Conservation (phyloP, 2,797 vertebrate genomes). For the Smutsia temminckii region DNA sequence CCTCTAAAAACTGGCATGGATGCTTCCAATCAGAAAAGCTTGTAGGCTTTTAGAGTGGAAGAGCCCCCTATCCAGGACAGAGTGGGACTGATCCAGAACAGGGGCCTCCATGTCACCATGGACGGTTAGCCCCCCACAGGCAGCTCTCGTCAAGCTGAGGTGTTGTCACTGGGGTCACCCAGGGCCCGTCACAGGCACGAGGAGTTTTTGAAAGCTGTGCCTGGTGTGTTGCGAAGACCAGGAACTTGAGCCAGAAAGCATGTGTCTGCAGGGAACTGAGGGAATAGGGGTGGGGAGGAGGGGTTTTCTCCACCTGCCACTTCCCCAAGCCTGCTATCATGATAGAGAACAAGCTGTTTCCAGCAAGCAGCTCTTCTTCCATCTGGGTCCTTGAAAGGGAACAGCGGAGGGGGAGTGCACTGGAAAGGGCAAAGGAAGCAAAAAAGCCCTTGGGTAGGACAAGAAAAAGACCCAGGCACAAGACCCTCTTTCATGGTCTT, state of each 20-base stretch:
- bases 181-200: constrained; percentile 62
- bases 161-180: constrained; percentile 51
- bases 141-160: constrained; percentile 37
- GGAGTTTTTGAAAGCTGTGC: constrained; percentile 70
- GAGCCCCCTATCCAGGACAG: background rate
- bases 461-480: background rate
- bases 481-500: background rate
- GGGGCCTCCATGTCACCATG: background rate
- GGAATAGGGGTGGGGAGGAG: background rate
- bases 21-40: constrained; percentile 61
- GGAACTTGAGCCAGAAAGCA: constrained; percentile 71
- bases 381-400: background rate
- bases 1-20: constrained; percentile 66
- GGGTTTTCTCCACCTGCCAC: background rate
- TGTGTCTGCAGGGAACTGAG: constrained; percentile 1
- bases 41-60: constrained; percentile 26
- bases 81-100: background rate
- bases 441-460: background rate
- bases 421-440: constrained; percentile 7
- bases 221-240: constrained; percentile 60
- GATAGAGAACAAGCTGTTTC: constrained; percentile 24
- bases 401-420: background rate
- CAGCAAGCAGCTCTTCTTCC: constrained; percentile 3
- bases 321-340: background rate
- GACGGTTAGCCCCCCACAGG: constrained; percentile 8